These are phyloP conservation scores for Drosophila subsilvestris DNA, from an alignment of 2,888 invertebrate genomes.

Conservation along the genomic window DNA sequence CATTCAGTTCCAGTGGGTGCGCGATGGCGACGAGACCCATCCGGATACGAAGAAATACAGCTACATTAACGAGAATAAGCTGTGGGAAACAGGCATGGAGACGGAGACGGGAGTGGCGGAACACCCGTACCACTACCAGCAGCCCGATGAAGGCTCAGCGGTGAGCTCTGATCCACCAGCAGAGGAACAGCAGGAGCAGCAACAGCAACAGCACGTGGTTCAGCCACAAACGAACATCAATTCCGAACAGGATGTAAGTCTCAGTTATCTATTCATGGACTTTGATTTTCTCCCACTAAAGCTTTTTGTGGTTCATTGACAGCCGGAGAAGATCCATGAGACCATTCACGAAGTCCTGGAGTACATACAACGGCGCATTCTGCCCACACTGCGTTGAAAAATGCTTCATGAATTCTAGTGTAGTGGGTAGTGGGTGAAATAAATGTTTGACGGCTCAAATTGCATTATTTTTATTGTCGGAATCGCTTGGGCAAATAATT, in stretches of 20 bases:
- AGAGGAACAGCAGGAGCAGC: constrained; percentile 5
- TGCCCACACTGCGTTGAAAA: constrained; percentile 62
- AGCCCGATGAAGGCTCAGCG: constrained; percentile 24
- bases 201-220: not conserved
- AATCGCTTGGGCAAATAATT: not conserved
- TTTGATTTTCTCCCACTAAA: no score
- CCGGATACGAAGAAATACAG: constrained; percentile 67
- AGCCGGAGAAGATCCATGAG: constrained; percentile 64
- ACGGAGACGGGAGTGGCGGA: not conserved
- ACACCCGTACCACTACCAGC: constrained; percentile 42
- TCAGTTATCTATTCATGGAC: not conserved
- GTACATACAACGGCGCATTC: constrained; percentile 70
- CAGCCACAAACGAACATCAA: constrained; percentile 10
- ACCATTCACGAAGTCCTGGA: constrained; percentile 74
- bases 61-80: constrained; percentile 86
- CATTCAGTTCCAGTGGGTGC: constrained; percentile 80
- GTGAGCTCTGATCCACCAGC: not conserved
- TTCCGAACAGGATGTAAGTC: constrained; percentile 54
- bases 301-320: not conserved
- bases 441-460: not conserved
- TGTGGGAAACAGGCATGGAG: constrained; percentile 63
- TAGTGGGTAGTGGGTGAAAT: not conserved
- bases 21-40: constrained; percentile 75
- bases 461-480: not conserved
- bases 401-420: not conserved